Percentiles rank a stretch among this genome's conserved stretches.
Evolutionary conservation across 2,888 invertebrate species (phyloP).

Genomic region (Hylaea fasciaria): DNA sequence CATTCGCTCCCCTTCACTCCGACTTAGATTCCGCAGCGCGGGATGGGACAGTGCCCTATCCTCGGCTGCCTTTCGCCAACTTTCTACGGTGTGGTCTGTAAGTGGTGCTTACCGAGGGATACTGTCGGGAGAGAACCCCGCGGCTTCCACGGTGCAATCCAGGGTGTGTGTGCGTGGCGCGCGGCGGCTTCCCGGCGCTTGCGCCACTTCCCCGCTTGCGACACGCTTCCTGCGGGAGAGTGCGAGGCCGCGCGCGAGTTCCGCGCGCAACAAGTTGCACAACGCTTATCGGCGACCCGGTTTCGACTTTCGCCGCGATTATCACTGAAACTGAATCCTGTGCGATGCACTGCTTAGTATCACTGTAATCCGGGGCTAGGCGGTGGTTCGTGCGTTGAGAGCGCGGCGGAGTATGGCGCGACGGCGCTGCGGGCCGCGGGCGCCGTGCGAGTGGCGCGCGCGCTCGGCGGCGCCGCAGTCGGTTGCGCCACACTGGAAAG

Average conservation of each 20-base stretch:
- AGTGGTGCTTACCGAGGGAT: constrained; percentile 60
- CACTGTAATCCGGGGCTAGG: constrained; percentile 83
- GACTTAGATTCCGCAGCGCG: constrained; percentile 46
- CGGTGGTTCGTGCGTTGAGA: constrained; percentile 51
- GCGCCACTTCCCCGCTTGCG: constrained; percentile 82
- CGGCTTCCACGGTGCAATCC: constrained; percentile 65
- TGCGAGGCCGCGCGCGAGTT: constrained; percentile 79
- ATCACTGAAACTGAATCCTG: constrained; percentile 78
- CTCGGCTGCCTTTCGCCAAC: constrained; percentile 20
- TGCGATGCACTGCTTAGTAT: constrained; percentile 70
- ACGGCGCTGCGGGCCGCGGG: constrained; percentile 84
- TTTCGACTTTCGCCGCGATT: constrained; percentile 75
- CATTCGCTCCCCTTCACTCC: constrained; percentile 72
- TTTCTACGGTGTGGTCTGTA: constrained; percentile 35
- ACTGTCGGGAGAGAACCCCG: constrained; percentile 60
- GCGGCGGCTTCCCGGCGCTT: constrained; percentile 77
- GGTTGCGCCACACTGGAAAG: constrained; percentile 84
- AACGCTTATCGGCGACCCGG: constrained; percentile 77
- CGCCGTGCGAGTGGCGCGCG: constrained; percentile 83
- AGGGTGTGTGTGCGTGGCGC: constrained; percentile 70
- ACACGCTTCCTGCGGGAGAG: constrained; percentile 83
- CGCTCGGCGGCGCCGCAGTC: constrained; percentile 73
- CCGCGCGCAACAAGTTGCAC: constrained; percentile 77
- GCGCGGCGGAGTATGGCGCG: constrained; percentile 69
- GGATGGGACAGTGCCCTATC: constrained; percentile 9